These are phyloP conservation scores for Thymelicus lineola DNA, from an alignment of 2,888 invertebrate genomes.

Conservation along the genomic window DNA sequence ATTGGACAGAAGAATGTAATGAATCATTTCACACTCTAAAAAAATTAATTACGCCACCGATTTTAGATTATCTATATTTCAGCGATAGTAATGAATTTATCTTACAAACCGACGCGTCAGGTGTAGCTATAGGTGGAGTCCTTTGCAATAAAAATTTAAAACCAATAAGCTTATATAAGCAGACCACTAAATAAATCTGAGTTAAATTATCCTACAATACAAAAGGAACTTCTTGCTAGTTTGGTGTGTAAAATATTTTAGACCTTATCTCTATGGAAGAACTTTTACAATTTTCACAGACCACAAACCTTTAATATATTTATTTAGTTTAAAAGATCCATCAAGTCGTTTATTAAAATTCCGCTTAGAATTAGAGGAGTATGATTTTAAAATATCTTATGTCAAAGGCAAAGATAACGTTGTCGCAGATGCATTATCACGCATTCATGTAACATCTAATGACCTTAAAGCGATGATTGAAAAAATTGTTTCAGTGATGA, in stretches of 20 bases:
- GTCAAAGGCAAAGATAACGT: background rate
- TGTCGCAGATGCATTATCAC: slow-evolving; percentile 1
- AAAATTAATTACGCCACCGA: too few relatives aligned
- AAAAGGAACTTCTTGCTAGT: background rate
- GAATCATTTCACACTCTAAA: too few relatives aligned
- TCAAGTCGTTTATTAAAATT: background rate
- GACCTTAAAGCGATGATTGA: background rate
- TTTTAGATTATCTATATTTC: too few relatives aligned
- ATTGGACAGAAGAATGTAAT: too few relatives aligned
- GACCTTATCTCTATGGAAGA: background rate
- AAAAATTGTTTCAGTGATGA: background rate
- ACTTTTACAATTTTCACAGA: background rate
- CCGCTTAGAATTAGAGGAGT: background rate
- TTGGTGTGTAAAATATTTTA: slow-evolving; percentile 1
- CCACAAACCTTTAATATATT: background rate
- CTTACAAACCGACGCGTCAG: too few relatives aligned
- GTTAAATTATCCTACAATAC: background rate
- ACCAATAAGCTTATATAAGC: too few relatives aligned
- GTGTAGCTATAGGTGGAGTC: too few relatives aligned
- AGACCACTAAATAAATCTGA: background rate
- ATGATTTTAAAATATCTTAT: background rate
- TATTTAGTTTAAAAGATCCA: background rate
- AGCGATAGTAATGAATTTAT: too few relatives aligned
- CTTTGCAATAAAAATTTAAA: too few relatives aligned
- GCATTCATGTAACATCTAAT: background rate